A percentile compares a stretch with the other conserved stretches of the same genome.
These are phyloP conservation scores for Oreotragus oreotragus DNA, from an alignment of 2,113 vertebrate genomes.

Conservation along the genomic window DNA sequence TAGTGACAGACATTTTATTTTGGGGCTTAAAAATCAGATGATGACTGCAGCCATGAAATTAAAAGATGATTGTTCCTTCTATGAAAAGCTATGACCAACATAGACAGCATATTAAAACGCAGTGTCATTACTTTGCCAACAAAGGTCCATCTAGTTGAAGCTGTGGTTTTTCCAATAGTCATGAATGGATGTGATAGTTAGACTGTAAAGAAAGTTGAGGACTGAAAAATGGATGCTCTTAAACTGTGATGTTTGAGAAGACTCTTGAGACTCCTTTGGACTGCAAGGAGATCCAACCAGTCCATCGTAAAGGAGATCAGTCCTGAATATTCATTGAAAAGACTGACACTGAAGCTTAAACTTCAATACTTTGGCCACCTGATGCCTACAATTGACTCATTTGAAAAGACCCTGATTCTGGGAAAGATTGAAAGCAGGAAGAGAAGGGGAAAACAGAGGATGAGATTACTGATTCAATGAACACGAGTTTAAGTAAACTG, in stretches of 20 bases:
- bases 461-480: not conserved
- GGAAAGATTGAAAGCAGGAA: not conserved
- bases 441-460: not conserved
- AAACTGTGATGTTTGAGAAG: not conserved
- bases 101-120: too few relatives aligned
- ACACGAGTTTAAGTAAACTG: not conserved
- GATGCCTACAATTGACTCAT: not conserved
- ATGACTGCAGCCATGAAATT: too few relatives aligned
- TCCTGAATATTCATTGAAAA: not conserved
- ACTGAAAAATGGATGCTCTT: not conserved
- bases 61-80: too few relatives aligned
- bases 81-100: too few relatives aligned
- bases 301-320: not conserved
- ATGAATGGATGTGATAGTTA: not conserved
- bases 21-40: too few relatives aligned
- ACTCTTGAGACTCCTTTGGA: not conserved
- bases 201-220: not conserved
- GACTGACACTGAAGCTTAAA: not conserved
- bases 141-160: not conserved
- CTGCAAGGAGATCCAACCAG: not conserved
- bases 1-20: too few relatives aligned
- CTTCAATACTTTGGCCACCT: not conserved
- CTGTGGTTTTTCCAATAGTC: not conserved
- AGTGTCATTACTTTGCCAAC: not conserved
- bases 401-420: not conserved